Evolutionary conservation across 1,140 invertebrate genomes (phyloP).

Genomic region (Diachasmimorpha longicaudata): DNA sequence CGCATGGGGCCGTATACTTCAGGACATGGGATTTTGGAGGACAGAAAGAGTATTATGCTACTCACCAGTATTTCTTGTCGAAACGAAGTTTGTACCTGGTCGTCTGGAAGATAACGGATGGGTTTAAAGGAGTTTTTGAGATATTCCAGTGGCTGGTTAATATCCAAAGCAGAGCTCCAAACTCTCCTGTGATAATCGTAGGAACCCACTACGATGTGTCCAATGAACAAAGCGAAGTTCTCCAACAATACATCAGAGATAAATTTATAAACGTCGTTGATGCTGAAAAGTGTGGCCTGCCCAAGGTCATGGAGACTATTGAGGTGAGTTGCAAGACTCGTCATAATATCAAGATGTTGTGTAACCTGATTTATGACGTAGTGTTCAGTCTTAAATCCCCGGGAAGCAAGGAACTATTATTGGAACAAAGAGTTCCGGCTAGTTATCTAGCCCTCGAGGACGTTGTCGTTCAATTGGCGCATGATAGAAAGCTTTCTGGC

Average conservation of each 20-base stretch:
- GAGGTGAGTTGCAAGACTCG: constrained; percentile 90
- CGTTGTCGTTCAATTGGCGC: constrained; percentile 80
- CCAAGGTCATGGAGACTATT: constrained; percentile 90
- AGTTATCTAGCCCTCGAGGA: constrained; percentile 95
- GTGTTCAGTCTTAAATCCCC: constrained; percentile 90
- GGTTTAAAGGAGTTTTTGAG: constrained; percentile 86
- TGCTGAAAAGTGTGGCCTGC: constrained; percentile 94
- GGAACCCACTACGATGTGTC: constrained; percentile 94
- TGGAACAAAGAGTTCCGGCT: constrained; percentile 95
- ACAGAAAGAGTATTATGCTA: constrained; percentile 95
- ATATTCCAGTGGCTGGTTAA: constrained; percentile 95
- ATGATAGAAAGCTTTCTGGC: constrained; percentile 70
- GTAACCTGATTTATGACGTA: constrained; percentile 92
- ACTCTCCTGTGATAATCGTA: constrained; percentile 92
- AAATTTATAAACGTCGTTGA: constrained; percentile 93
- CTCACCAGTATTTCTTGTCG: constrained; percentile 98
- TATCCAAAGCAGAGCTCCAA: constrained; percentile 92
- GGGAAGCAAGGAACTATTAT: constrained; percentile 86
- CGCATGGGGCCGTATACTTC: constrained; percentile 91
- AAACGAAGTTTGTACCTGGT: constrained; percentile 95
- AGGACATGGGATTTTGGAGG: constrained; percentile 99
- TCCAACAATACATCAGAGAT: constrained; percentile 89
- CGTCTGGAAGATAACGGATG: constrained; percentile 93
- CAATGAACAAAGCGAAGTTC: constrained; percentile 76
- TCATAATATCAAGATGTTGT: constrained; percentile 90